phyloP scores from a whole-genome alignment of 2,888 invertebrate species.

The Periphyllus acericola region DNA sequence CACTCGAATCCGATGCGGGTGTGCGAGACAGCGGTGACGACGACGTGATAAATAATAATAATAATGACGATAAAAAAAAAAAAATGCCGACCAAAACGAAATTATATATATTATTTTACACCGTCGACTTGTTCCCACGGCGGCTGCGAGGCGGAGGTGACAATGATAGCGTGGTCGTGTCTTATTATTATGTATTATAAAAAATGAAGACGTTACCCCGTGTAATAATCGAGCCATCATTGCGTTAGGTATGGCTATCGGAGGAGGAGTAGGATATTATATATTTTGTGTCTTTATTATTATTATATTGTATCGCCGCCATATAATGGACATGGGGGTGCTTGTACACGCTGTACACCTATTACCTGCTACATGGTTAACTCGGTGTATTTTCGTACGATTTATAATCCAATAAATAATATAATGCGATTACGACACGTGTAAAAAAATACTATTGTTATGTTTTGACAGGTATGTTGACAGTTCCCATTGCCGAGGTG shows the following conservation, averaged over 20 bases:
- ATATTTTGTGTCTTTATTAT: not conserved
- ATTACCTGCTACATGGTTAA: not conserved
- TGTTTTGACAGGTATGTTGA: slow-evolving; percentile 59
- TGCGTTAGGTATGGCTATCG: slow-evolving; percentile 47
- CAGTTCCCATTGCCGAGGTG: slow-evolving; percentile 67
- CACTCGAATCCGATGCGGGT: slow-evolving; percentile 48
- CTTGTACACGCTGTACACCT: not conserved
- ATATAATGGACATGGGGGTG: not conserved
- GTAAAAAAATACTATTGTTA: slow-evolving; percentile 46
- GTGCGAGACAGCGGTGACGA: not conserved
- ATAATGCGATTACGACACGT: slow-evolving; percentile 33
- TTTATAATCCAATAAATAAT: slow-evolving; percentile 60
- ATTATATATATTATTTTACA: slow-evolving; percentile 35
- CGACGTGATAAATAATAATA: slow-evolving; percentile 41
- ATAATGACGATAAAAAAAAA: not conserved
- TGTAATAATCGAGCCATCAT: slow-evolving; percentile 60
- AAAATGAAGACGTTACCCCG: slow-evolving; percentile 51
- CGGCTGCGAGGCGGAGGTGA: not conserved
- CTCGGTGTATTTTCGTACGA: slow-evolving; percentile 30
- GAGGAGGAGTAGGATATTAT: not conserved
- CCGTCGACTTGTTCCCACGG: slow-evolving; percentile 36
- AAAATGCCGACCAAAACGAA: slow-evolving; percentile 59
- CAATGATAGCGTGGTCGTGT: not conserved
- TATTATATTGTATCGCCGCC: not conserved
- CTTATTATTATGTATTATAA: slow-evolving; percentile 24